These are phyloP conservation scores for Zonotrichia leucophrys DNA, from an alignment of 2,113 vertebrate genomes.

Conservation along the genomic window DNA sequence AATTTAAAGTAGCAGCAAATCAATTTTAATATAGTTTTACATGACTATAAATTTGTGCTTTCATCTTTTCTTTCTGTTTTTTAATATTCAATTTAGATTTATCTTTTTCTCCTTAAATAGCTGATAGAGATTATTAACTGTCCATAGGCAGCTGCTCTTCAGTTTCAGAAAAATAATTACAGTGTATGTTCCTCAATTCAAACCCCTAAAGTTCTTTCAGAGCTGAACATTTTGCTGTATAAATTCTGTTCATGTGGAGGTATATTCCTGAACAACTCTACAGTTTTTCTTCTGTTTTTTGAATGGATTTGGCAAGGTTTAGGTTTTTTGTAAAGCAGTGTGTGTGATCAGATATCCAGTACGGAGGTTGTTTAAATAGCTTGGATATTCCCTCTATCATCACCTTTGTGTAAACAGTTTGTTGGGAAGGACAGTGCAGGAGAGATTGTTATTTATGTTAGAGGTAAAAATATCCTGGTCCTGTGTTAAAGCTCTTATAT, in stretches of 20 bases:
- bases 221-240: not conserved
- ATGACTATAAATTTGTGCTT: not conserved
- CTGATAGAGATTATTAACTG: not conserved
- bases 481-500: not conserved
- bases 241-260: not conserved
- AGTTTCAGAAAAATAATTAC: not conserved
- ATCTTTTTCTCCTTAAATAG: not conserved
- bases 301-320: not conserved
- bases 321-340: not conserved
- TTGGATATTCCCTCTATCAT: not conserved
- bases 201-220: not conserved
- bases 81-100: not conserved
- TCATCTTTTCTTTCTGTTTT: not conserved
- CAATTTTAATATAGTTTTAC: not conserved
- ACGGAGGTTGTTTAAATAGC: not conserved
- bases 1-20: not conserved
- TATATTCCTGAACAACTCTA: not conserved
- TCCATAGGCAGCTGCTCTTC: not conserved
- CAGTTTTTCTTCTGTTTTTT: not conserved
- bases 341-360: not conserved
- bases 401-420: not conserved
- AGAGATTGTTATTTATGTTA: not conserved
- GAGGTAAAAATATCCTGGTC: not conserved
- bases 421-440: not conserved
- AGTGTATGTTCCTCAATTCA: not conserved